Base-by-base conservation (phyloP, 2,888 invertebrate species). In the Eremobia ochroleuca region DNA sequence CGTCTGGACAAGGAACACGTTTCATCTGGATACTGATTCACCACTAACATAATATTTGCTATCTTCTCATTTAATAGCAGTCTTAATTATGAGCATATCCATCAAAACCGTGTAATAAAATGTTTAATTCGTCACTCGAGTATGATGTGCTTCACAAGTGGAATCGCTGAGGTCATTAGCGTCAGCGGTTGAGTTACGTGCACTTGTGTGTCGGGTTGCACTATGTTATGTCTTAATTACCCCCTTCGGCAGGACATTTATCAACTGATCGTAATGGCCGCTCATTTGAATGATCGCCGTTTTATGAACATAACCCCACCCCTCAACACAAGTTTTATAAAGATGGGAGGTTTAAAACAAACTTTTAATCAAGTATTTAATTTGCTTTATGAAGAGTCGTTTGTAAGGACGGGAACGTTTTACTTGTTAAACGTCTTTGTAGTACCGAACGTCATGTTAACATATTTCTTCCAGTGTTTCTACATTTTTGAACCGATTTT, bases 171-270 rank as follows among this genome's bases (percentile, higher is more conserved):
- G 52, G 67, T 73, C 87, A 79, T 83, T 78, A 83, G 64, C 73
- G 73, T 83, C 87, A 59, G 74, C 62, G 49, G 55, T 49, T 61
- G 77, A 68, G 64, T 83, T 73, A 83, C 69, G 65, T 34, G 37
- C 55, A 59, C 77, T 72, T 15, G 79, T 25, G 18, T 34, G 40
- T 58, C 62, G 68, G 61, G 34, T 67, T 52, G 59, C n/a, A 52
- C 62, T 76, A 69, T 58, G 77, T 87, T 78, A 77, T 65, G 64
- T 77, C 87, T 87, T 88, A 88, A 87, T 86, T 87, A 87, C 75
- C 78, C 85, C 85, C 87, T 64, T 74, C 66, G 76, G 78, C 81
- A 67, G 64, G 72, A 70, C 74, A 87, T 87, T 66, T 73, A 87
- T 87, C 85, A 74, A 72, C 68, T 43, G 75, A 73, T 74, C 52